Percentiles rank a stretch among this genome's conserved stretches.
Conservation (phyloP, 2,797 vertebrate genomes). For the Enteromius mattozi region DNA sequence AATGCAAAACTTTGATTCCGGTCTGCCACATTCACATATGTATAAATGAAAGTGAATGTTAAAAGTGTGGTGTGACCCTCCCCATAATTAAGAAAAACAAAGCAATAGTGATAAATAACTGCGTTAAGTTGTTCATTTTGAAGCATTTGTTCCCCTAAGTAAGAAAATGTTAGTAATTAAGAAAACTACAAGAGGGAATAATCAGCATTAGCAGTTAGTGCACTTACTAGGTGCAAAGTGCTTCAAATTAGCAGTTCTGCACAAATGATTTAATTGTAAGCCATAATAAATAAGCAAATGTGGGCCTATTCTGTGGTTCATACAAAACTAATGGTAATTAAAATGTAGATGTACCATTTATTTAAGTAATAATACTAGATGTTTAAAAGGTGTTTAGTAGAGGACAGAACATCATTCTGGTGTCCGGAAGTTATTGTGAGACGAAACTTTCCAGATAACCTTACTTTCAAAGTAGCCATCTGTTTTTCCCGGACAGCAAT, state of each 20-base stretch:
- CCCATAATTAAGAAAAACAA: not conserved
- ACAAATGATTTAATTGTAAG: not conserved
- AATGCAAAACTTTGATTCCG: not conserved
- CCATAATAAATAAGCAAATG: not conserved
- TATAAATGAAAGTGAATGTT: not conserved
- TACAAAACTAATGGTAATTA: not conserved
- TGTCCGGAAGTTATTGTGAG: not conserved
- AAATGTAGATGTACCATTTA: not conserved
- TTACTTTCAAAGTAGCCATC: not conserved
- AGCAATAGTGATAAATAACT: not conserved
- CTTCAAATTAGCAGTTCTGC: not conserved
- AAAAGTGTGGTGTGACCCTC: not conserved
- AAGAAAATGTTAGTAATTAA: constrained; percentile 16
- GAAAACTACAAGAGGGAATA: not conserved
- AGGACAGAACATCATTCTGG: not conserved
- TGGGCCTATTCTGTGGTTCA: not conserved
- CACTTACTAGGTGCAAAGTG: not conserved
- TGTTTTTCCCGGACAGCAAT: not conserved
- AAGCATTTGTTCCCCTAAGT: not conserved
- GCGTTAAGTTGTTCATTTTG: not conserved
- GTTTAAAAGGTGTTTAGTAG: not conserved
- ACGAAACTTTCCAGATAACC: not conserved
- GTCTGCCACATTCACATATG: not conserved
- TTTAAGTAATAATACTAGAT: constrained; percentile 5
- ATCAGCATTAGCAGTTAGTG: not conserved